Conservation (phyloP, 2,113 vertebrate genomes). For the Collichthys lucidus region DNA sequence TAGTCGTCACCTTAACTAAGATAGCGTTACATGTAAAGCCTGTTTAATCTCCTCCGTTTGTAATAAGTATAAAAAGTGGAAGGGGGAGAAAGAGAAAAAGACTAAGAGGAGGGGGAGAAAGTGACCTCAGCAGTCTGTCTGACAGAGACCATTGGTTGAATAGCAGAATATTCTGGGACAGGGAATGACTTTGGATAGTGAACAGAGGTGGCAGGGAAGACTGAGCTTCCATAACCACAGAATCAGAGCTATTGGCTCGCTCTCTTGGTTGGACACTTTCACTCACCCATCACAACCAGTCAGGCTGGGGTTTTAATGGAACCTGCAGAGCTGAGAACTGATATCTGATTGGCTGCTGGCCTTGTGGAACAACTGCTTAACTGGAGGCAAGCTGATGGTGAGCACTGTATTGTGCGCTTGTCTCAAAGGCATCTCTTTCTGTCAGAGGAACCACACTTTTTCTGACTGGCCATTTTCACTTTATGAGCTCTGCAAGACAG, state of each 20-base stretch:
- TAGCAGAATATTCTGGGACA: constrained; percentile 45
- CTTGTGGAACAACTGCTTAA: constrained; percentile 55
- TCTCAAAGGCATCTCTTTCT: constrained; percentile 17
- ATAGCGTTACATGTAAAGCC: constrained; percentile 60
- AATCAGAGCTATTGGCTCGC: constrained; percentile 56
- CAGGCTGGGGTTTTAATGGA: constrained; percentile 32
- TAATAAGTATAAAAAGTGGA: constrained; percentile 51
- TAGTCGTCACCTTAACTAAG: constrained; percentile 29
- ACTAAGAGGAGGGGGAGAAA: constrained; percentile 24
- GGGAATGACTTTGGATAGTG: constrained; percentile 54
- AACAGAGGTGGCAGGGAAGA: constrained; percentile 57
- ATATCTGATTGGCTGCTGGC: constrained; percentile 71
- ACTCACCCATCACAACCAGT: constrained; percentile 60
- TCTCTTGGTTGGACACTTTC: constrained; percentile 52
- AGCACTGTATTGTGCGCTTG: not conserved
- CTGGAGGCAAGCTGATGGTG: constrained; percentile 55
- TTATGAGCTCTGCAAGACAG: not conserved
- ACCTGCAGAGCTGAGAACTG: constrained; percentile 35
- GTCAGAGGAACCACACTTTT: not conserved
- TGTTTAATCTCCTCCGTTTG: constrained; percentile 58
- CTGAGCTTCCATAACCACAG: constrained; percentile 52
- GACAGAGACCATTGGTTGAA: constrained; percentile 20
- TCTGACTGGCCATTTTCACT: constrained; percentile 14
- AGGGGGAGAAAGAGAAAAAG: constrained; percentile 8
- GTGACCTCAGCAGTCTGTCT: constrained; percentile 58